Evolutionary conservation across 1,140 invertebrate species (phyloP), one percentile per base, ranked within the genome.

Genomic region (Stegodyphus mimosarum): DNA sequence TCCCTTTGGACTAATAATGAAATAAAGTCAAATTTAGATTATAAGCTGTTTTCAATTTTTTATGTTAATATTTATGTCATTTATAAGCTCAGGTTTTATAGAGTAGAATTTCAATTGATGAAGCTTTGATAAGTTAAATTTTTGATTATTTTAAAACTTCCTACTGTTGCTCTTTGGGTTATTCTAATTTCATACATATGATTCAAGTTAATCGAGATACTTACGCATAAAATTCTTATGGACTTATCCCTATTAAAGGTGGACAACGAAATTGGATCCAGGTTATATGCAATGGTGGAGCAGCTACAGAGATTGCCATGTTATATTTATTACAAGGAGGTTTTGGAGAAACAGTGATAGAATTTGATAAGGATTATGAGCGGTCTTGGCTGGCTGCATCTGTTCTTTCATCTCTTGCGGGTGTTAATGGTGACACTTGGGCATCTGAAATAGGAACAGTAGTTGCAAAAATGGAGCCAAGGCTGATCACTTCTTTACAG

Each of bases 241-340:
- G 1, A 60, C 15, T 60, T 60, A 2, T 10, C 15, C 5, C 53
- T 87, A 87, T 90, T 91, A 50, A 86, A 95, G 94, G 93, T 88
- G 95, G 96, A 0, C 95, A 96, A 89, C 92, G 96, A 87, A 96
- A 96, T 90, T 97, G 96, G 96, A 91, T 97, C 7, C 96, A 98
- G 90, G 96, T 97, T 6, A 89, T 97, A 0, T 97, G 96, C 89
- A 98, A 97, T 92, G 94, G 94, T 9, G 96, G 96, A 10, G 95
- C 96, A 92, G 95, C 95, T 15, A 92, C 94, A 6, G 93, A 95
- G 88, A 90, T 97, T 63, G 94, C 94, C 0, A 87, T 97, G 60
- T 90, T 97, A 5, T 97, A 96, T 89, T 90, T 97, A 81, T 90
- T 97, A 72, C 95, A 97, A 90, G 92, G 94, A 86, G 95, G 95